A percentile compares a stretch with the other conserved stretches of the same genome.
Conservation (phyloP, 2,113 vertebrate genomes). For the Trogon surrucura region DNA sequence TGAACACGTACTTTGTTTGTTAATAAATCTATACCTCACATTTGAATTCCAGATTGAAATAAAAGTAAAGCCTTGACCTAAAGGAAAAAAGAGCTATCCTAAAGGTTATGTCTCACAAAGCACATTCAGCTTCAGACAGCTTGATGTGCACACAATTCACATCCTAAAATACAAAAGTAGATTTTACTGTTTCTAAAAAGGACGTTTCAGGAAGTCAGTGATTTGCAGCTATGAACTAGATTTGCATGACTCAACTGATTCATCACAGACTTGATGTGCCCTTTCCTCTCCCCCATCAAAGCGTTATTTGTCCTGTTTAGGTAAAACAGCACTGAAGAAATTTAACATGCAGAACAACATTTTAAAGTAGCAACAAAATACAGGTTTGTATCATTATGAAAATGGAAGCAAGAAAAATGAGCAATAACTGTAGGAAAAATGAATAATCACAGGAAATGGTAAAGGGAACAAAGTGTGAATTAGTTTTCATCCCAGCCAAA, state of each 20-base stretch:
- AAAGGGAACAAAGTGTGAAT: background rate
- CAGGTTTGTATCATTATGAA: background rate
- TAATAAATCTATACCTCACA: background rate
- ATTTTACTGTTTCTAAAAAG: background rate
- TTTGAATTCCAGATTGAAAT: background rate
- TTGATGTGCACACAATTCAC: background rate
- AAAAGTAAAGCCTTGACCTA: background rate
- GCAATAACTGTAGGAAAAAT: background rate
- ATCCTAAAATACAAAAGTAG: background rate
- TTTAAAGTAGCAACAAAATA: background rate
- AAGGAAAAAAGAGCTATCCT: background rate
- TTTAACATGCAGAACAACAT: background rate
- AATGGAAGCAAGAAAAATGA: background rate
- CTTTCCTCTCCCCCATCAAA: background rate
- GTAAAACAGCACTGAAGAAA: background rate
- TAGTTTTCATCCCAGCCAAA: background rate
- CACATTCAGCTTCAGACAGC: background rate
- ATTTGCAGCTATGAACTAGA: background rate
- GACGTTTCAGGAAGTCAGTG: background rate
- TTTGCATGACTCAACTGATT: background rate
- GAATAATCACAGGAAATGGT: background rate
- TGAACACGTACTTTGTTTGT: background rate
- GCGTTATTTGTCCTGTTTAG: background rate
- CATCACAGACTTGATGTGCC: background rate
- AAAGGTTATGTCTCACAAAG: background rate